phyloP scores from a whole-genome alignment of 1,140 invertebrate genomes.

The Drosophila varians region DNA sequence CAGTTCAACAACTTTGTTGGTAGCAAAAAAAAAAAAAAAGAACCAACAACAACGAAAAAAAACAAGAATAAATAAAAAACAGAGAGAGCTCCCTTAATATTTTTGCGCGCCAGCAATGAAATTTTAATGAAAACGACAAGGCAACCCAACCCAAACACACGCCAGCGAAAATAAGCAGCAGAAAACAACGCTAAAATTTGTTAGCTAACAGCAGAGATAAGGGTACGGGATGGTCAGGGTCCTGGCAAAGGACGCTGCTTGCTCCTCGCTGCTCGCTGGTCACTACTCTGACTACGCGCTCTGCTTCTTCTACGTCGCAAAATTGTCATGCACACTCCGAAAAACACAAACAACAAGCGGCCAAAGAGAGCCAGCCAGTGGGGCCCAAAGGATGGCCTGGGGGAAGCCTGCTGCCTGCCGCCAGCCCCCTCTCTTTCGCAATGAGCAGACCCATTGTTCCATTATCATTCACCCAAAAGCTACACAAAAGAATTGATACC shows the following conservation, averaged over 20 bases:
- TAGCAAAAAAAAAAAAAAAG: constrained; percentile 3
- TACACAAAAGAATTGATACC: background rate
- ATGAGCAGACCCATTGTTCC: constrained; percentile 35
- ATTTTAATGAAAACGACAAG: constrained; percentile 78
- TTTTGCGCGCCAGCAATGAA: constrained; percentile 72
- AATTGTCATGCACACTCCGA: constrained; percentile 54
- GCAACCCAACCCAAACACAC: constrained; percentile 51
- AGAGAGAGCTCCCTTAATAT: constrained; percentile 43
- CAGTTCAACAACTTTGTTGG: constrained; percentile 64
- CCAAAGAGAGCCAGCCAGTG: background rate
- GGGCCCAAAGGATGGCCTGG: background rate
- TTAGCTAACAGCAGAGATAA: constrained; percentile 53
- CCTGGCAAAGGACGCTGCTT: constrained; percentile 36
- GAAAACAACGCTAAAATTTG: constrained; percentile 63
- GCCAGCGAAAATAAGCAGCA: constrained; percentile 34
- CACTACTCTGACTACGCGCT: constrained; percentile 12
- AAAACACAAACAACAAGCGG: constrained; percentile 7
- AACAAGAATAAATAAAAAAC: constrained; percentile 9
- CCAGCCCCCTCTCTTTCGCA: constrained; percentile 16
- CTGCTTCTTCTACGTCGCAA: constrained; percentile 20
- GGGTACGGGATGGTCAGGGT: background rate
- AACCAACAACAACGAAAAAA: background rate
- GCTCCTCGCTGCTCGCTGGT: constrained; percentile 29
- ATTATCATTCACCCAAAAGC: constrained; percentile 31
- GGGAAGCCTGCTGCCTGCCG: constrained; percentile 6